Base-by-base conservation (phyloP, 2,888 invertebrate genomes). In the Teinopalpus imperialis region DNA sequence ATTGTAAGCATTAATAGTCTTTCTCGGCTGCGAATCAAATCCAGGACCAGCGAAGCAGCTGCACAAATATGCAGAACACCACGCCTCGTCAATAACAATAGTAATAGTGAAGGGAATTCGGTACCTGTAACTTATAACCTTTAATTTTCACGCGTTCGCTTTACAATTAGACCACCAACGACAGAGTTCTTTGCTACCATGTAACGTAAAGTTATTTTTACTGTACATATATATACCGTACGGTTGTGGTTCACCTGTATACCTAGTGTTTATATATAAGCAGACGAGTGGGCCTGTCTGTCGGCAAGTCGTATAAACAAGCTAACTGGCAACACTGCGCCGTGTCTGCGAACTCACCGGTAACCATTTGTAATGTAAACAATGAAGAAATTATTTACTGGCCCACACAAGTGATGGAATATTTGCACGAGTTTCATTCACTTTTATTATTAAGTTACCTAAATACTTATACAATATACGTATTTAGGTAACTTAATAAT, bases 211-310 rank as follows among this genome's bases (percentile, higher is more conserved):
- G 34, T 34, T 42, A 42, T 42, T 34, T 42, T 13, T 27, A 34
- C n/a, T 3, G 7, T 26, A 42, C 27, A 27, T 42, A 42, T 24
- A 42, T 34, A 27, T 42, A 42, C 32, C 32, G 7, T 10, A 20
- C 18, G 27, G 26, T 20, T n/a, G 30, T 14, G 18, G 32, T 34
- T 27, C 27, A 34, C 20, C 32, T 42, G 42, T 24, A 14, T 16
- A 24, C n/a, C 21, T 32, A 20, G 6, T 26, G 42, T 34, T 42
- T 42, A 42, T 23, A 24, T 26, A 34, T 27, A 20, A 9, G 12
- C 27, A 7, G 8, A 16, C 13, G 34, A 42, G 29, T 29, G 9
- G 27, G 21, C n/a, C 18, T 29, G 43, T 43, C 43, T 9, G 35
- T 44, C 36, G 1, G 18, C 30, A 31, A 16, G n/a, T 14, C 16